Base-by-base conservation (phyloP, 2,797 vertebrate genomes). In the Danio choprae region DNA sequence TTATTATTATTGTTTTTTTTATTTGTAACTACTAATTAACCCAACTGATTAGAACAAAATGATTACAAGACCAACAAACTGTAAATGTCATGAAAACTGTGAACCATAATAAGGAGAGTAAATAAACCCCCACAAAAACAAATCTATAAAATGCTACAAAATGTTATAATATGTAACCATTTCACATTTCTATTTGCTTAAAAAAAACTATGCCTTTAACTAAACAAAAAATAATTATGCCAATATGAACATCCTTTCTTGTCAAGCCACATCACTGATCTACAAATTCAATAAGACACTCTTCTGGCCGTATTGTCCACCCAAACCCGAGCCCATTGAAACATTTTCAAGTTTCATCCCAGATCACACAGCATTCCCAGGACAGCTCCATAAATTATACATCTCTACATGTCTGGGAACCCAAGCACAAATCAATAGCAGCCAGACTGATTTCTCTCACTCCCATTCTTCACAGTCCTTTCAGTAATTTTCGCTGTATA, bases 301-400 rank as follows among this genome's bases (percentile, higher is more conserved):
- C 48, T n/a, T 10, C 36, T 51, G 12, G n/a, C 12, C 18, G 7
- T 16, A 41, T 22, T 64, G 18, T 53, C 11, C 11, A 43, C 60
- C 40, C 36, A 65, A 81, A 41, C 74, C 76, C 18, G 18, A 68
- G 77, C 6, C n/a, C 38, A 44, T 36, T 46, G 53, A 67, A 62
- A 51, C 85, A 51, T 41, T 51, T 75, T 70, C 12, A 85, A 83
- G 84, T 78, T 87, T 81, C 2, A 81, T 80, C 86, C 84, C 72
- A 88, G 88, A 91, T 92, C 86, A 90, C 86, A 90, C 15, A 76
- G 16, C 40, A 64, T 70, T 75, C 74, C 70, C 89, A 89, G 89
- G 81, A 81, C 86, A 86, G 80, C 84, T 87, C 85, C 83, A 91
- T 93, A 88, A 91, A 90, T 92, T 92, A 90, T 62, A 81, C 88